Conservation (phyloP, 2,888 invertebrate genomes). For the Cephus rjabovi region DNA sequence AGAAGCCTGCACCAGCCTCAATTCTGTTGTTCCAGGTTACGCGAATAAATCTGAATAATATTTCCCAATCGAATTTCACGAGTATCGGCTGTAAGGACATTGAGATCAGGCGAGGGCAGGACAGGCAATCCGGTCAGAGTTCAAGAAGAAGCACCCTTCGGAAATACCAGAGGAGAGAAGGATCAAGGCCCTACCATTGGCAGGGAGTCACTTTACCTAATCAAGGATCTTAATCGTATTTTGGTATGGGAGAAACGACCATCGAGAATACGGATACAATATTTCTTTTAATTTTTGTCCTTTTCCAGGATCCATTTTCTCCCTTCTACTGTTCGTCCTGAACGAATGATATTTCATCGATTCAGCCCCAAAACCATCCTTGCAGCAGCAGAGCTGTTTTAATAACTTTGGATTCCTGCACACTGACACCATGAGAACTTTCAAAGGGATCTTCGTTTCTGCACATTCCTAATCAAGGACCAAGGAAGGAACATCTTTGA, state of each 20-base stretch:
- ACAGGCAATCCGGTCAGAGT: background rate
- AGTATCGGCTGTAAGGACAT: slow-evolving; percentile 3
- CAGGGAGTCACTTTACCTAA: background rate
- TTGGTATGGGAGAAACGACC: background rate
- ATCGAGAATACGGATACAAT: background rate
- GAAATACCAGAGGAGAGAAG: background rate
- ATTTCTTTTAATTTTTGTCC: background rate
- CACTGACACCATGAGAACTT: background rate
- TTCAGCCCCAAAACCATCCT: background rate
- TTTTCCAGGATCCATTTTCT: background rate
- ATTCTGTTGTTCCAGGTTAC: slow-evolving; percentile 37
- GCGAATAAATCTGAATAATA: slow-evolving; percentile 51
- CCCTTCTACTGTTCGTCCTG: background rate
- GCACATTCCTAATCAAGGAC: background rate
- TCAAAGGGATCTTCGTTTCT: background rate
- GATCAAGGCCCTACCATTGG: background rate
- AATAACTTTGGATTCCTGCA: background rate
- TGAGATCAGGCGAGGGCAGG: background rate
- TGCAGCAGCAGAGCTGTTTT: background rate
- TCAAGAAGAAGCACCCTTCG: background rate
- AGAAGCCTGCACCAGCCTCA: background rate
- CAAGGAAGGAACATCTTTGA: background rate
- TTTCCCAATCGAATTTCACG: slow-evolving; percentile 23
- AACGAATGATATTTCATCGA: background rate
- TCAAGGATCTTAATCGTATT: background rate